Evolutionary conservation across 1,140 invertebrate genomes (phyloP).

Genomic region (Trypoxylus dichotomus): DNA sequence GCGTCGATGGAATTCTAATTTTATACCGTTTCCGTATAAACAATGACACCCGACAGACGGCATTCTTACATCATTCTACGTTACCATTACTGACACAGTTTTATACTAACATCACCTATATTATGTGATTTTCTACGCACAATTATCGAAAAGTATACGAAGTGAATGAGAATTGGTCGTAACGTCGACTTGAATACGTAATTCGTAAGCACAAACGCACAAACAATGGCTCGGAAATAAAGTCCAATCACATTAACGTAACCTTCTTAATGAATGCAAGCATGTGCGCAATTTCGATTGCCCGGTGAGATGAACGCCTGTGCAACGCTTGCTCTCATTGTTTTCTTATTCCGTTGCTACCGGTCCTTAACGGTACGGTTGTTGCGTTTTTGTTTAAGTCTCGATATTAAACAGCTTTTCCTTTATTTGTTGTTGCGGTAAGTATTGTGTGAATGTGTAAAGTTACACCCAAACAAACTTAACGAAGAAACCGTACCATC

Average conservation of each 20-base stretch:
- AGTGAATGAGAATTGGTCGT: background rate
- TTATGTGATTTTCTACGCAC: slow-evolving; percentile 16
- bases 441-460: background rate
- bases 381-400: background rate
- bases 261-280: background rate
- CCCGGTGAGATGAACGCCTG: background rate
- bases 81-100: slow-evolving; percentile 18
- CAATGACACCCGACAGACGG: background rate
- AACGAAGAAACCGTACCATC: background rate
- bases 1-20: background rate
- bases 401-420: background rate
- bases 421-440: background rate
- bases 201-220: background rate
- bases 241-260: background rate
- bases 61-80: background rate
- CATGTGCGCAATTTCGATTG: background rate
- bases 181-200: background rate
- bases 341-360: background rate
- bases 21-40: background rate
- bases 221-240: background rate
- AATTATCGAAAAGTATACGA: slow-evolving; percentile 15
- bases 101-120: background rate
- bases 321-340: background rate
- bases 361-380: background rate
- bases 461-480: background rate